These are phyloP conservation scores for Euproctis similis DNA, from an alignment of 2,888 invertebrate genomes.

Conservation along the genomic window DNA sequence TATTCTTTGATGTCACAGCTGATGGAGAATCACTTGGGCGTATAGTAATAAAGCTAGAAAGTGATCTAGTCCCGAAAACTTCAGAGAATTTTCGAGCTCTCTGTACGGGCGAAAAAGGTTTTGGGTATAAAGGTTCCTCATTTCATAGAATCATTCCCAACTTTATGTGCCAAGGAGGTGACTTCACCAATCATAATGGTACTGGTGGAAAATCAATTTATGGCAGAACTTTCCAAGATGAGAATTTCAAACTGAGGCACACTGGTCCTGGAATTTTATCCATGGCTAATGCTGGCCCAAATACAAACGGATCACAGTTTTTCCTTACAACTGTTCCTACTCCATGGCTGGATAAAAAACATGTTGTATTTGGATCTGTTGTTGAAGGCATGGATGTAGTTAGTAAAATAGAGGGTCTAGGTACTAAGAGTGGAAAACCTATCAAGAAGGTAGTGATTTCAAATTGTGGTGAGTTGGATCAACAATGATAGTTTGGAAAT, in stretches of 20 bases:
- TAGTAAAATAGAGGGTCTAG: slow-evolving; percentile 87
- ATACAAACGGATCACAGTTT: slow-evolving; percentile 98
- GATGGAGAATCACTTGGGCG: slow-evolving; percentile 87
- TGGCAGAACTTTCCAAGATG: slow-evolving; percentile 94
- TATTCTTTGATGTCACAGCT: slow-evolving; percentile 92
- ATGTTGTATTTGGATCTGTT: slow-evolving; percentile 95
- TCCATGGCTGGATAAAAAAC: slow-evolving; percentile 94
- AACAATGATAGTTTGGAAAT: too few species aligned
- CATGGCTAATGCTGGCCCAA: slow-evolving; percentile 97
- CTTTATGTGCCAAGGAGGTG: slow-evolving; percentile 98
- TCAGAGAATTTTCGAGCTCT: slow-evolving; percentile 96
- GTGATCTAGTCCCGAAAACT: slow-evolving; percentile 93
- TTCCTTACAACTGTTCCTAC: slow-evolving; percentile 96
- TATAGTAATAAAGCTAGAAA: slow-evolving; percentile 90
- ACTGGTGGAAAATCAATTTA: slow-evolving; percentile 97
- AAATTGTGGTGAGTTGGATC: slow-evolving; percentile 87
- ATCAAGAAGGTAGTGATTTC: slow-evolving; percentile 86
- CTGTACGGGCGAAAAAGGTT: slow-evolving; percentile 78
- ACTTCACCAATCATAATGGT: slow-evolving; percentile 94
- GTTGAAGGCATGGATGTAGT: slow-evolving; percentile 95
- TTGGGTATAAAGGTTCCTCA: slow-evolving; percentile 92
- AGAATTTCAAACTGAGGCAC: slow-evolving; percentile 95
- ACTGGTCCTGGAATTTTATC: slow-evolving; percentile 91
- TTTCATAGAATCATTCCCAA: slow-evolving; percentile 94
- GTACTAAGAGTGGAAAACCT: slow-evolving; percentile 90